Evolutionary conservation across 2,113 vertebrate genomes (phyloP).

Genomic region (Mirounga angustirostris): DNA sequence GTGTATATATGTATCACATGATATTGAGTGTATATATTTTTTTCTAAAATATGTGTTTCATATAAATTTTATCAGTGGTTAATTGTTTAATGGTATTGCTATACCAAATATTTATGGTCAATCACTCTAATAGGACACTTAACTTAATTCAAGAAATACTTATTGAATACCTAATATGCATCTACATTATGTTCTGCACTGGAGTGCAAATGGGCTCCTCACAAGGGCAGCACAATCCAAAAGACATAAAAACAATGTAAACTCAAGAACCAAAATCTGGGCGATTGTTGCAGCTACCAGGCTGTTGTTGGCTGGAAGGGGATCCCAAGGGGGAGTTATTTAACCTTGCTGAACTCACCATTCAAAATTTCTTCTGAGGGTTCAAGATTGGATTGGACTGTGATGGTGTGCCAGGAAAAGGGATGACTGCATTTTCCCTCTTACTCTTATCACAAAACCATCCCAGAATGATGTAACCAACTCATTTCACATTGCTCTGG

Average conservation of each 20-base stretch:
- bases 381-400: neutral
- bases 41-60: slow-evolving; percentile 19
- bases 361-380: neutral
- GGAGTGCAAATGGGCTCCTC: neutral
- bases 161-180: neutral
- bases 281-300: neutral
- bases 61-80: neutral
- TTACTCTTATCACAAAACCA: neutral
- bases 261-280: neutral
- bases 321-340: neutral
- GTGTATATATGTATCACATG: neutral
- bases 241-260: neutral
- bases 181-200: neutral
- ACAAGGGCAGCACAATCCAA: neutral
- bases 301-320: neutral
- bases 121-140: neutral
- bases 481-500: neutral
- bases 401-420: neutral
- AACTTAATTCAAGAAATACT: neutral
- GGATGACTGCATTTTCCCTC: neutral
- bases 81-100: neutral
- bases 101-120: neutral
- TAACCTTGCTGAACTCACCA: neutral
- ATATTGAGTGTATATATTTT: neutral
- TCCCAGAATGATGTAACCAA: neutral